Base-by-base conservation (phyloP, 37 sponge, comb jelly and placozoan genomes). In the Axinella damicornis region DNA sequence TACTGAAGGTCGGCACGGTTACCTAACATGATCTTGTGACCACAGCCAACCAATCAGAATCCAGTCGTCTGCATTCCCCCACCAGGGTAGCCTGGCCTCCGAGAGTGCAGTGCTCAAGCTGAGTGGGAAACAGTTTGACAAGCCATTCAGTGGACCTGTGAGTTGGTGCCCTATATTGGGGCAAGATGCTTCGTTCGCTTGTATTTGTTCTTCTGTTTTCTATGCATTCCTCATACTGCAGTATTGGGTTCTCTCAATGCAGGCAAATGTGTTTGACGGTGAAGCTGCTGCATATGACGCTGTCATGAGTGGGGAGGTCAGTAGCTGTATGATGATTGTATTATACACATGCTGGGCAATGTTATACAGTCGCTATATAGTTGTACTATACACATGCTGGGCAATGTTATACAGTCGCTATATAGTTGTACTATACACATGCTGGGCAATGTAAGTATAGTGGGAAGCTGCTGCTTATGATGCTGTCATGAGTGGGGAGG, bases 91-190 rank as follows among this genome's bases (percentile, higher is more conserved):
- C 38, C 37, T 86, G 71, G 86, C 86, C 20, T 15, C 79, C 27
- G 93, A 88, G 14, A 92, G 93, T 92, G 93, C 89, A 58, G 89
- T 92, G 0, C 53, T 92, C 22, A 92, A 92, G 46, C 79, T 92
- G 30, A 92, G 93, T 84, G 93, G 93, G 2, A 92, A 92, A 77
- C 53, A 33, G 19, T 60, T 88, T 62, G 80, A 82, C 77, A 84
- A 84, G 69, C 88, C 84, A 0, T 92, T 92, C 63, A 73, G n/a
- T 11, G 93, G 93, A 18, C 85, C 89, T 35, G 93, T 92, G 46
- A 60, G 89, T 82, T 12, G n/a, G 37, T 41, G 2, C 33, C 1
- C 27, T 35, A 37, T 31, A 13, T 57, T 4, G 19, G 22, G 18
- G 63, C 22, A 62, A 38, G 58, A 31, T 21, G 1, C 40, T 21